A percentile compares a stretch with the other conserved stretches of the same genome.
phyloP scores from a whole-genome alignment of 92 coral and sea anemone genomes.

The Porites lobata region DNA sequence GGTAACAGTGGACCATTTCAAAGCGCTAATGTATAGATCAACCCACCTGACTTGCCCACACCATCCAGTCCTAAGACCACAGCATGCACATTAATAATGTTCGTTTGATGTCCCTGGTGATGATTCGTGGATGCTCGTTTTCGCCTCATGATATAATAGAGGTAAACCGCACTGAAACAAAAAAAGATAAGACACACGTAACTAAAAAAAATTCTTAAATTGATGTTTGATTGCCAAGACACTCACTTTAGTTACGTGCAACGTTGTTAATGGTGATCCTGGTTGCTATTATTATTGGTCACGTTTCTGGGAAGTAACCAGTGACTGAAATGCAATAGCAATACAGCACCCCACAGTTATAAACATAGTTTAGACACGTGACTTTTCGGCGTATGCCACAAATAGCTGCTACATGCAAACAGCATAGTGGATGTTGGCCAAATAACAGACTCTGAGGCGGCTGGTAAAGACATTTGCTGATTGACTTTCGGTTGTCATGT shows the following conservation, averaged over 20 bases:
- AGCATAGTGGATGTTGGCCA: too few species aligned
- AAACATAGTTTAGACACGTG: neutral
- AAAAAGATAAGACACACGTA: neutral
- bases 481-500: too few species aligned
- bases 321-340: neutral
- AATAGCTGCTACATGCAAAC: too few species aligned
- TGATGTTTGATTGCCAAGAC: neutral
- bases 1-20: neutral
- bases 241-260: neutral
- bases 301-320: neutral
- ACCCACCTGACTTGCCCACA: conserved; percentile 88
- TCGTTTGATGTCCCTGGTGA: conserved; percentile 15
- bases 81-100: conserved; percentile 51
- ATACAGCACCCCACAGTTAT: neutral
- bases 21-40: too few species aligned
- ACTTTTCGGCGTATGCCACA: neutral
- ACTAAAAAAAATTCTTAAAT: neutral
- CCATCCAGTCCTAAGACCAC: conserved; percentile 84
- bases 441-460: too few species aligned
- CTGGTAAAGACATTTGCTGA: too few species aligned
- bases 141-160: conserved; percentile 21
- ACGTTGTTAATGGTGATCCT: neutral
- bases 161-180: neutral
- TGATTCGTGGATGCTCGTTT: conserved; percentile 14
- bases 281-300: neutral